Evolutionary conservation across 2,888 invertebrate species (phyloP).

Genomic region (Microdon myrmicae): DNA sequence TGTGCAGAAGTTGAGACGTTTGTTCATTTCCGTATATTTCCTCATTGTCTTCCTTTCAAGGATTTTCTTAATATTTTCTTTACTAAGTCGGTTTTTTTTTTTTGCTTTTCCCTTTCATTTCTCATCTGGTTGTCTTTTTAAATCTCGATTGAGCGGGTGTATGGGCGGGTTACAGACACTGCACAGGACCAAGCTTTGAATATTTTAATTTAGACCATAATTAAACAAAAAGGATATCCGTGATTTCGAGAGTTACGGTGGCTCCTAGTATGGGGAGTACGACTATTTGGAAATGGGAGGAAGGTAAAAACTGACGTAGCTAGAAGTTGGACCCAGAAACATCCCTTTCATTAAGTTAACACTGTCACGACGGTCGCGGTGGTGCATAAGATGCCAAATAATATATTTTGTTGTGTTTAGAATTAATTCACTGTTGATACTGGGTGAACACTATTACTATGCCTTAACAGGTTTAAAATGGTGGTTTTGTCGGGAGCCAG

Average conservation of each 20-base stretch:
- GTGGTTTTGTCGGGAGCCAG: too few relatives aligned
- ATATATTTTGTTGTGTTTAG: too few relatives aligned
- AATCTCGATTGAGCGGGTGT: too few relatives aligned
- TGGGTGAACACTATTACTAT: too few relatives aligned
- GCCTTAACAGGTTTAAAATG: too few relatives aligned
- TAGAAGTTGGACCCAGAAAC: too few relatives aligned
- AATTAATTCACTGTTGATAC: too few relatives aligned
- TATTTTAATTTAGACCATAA: conserved; percentile 51
- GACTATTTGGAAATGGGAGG: background rate
- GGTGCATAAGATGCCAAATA: too few relatives aligned
- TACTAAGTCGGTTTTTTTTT: conserved; percentile 2
- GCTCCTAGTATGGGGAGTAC: background rate
- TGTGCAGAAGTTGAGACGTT: conserved; percentile 60
- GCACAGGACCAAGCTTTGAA: conserved; percentile 39
- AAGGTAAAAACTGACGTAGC: too few relatives aligned
- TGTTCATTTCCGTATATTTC: conserved; percentile 65
- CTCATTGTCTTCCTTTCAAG: conserved; percentile 47
- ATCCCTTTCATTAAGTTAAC: too few relatives aligned
- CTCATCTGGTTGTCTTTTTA: background rate
- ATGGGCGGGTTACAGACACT: conserved; percentile 8
- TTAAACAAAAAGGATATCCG: conserved; percentile 50
- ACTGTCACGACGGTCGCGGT: too few relatives aligned
- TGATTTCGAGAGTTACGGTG: conserved; percentile 16
- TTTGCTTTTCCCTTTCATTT: too few relatives aligned
- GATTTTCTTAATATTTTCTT: conserved; percentile 16